Evolutionary conservation across 2,888 invertebrate species (phyloP).

Genomic region (Stegana nigrithorax): DNA sequence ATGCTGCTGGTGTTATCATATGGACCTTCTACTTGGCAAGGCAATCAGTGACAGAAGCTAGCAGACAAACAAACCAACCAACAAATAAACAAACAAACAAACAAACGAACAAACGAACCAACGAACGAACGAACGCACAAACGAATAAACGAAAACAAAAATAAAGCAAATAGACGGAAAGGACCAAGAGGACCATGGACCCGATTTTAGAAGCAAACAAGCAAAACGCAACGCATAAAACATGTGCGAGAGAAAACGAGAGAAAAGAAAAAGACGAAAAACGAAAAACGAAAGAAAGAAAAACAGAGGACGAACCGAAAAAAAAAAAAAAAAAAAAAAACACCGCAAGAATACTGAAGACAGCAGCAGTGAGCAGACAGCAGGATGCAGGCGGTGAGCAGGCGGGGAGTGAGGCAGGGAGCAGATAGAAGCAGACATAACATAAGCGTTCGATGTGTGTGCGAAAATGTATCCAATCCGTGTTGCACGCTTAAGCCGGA

Average conservation of each 20-base stretch:
- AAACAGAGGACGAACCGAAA: too few relatives aligned
- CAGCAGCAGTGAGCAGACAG: too few relatives aligned
- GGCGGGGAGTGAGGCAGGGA: too few relatives aligned
- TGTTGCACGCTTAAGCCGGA: slow-evolving; percentile 57
- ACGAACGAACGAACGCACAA: too few relatives aligned
- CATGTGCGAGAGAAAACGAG: background rate
- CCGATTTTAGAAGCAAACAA: slow-evolving; percentile 10
- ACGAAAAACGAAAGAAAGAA: background rate
- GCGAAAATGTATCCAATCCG: slow-evolving; percentile 53
- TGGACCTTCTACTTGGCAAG: too few relatives aligned
- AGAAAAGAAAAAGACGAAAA: slow-evolving; percentile 18
- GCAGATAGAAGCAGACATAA: background rate
- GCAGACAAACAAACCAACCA: background rate
- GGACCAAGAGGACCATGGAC: background rate
- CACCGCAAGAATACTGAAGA: too few relatives aligned
- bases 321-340: too few relatives aligned
- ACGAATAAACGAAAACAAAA: background rate
- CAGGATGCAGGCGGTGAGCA: too few relatives aligned
- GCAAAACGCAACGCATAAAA: slow-evolving; percentile 11
- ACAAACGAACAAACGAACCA: too few relatives aligned
- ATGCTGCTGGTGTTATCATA: too few relatives aligned
- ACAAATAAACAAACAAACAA: background rate
- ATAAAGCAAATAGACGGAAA: background rate
- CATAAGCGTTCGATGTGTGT: slow-evolving; percentile 18
- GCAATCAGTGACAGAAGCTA: slow-evolving; percentile 40